phyloP scores from a whole-genome alignment of 92 coral and sea anemone genomes.

The Galaxea fascicularis region DNA sequence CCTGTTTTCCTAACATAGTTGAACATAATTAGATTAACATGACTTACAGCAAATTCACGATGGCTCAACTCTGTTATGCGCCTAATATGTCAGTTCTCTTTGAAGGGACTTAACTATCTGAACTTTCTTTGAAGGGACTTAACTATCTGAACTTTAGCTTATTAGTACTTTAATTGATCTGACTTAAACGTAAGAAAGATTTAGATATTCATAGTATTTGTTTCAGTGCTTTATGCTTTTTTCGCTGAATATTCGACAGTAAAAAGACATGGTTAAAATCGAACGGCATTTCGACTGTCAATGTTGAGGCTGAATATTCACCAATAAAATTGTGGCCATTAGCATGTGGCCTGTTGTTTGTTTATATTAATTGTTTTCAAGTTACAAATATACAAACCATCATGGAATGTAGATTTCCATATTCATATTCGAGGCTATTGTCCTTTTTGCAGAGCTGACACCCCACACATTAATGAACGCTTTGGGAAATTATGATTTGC shows the following conservation, averaged over 20 bases:
- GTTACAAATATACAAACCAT: constrained; percentile 2
- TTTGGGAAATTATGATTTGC: not conserved
- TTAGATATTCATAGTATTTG: not conserved
- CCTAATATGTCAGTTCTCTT: not conserved
- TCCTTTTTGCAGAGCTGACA: not conserved
- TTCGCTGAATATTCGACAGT: not conserved
- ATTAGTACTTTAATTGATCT: not conserved
- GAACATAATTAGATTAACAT: constrained; percentile 41
- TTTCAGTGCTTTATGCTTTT: not conserved
- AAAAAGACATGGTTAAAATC: not conserved
- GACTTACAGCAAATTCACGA: not conserved
- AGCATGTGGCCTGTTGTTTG: constrained; percentile 13
- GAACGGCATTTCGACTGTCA: not conserved
- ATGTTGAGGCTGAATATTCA: not conserved
- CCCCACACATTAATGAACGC: not conserved
- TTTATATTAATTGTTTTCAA: not conserved
- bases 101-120: not conserved
- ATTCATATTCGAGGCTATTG: not conserved
- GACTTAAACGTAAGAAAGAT: not conserved
- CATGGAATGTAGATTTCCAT: not conserved
- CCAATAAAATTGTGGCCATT: not conserved
- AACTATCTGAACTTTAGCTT: not conserved
- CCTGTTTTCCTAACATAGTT: constrained; percentile 46
- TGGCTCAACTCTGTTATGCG: not conserved
- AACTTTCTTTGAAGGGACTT: constrained; percentile 2